phyloP scores from a whole-genome alignment of 37 sponge, comb jelly and placozoan species.

The Crambe crambe region DNA sequence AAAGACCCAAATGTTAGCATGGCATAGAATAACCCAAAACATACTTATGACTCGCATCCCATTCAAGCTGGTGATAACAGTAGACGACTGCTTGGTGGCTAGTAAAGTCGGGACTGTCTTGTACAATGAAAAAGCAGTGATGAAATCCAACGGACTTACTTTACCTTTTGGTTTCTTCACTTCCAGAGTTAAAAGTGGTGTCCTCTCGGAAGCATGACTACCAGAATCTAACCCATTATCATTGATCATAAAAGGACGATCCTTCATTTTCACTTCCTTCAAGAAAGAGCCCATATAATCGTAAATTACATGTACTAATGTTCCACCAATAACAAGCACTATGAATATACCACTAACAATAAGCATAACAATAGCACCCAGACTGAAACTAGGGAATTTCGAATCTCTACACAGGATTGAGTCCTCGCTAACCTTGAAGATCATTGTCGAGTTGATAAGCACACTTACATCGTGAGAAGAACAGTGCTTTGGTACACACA shows the following conservation, averaged over 20 bases:
- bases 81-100: conserved; percentile 60
- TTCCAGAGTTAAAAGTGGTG: neutral
- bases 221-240: neutral
- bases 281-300: neutral
- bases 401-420: neutral
- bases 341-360: conserved; percentile 42
- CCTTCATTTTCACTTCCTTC: neutral
- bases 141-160: neutral
- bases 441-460: neutral
- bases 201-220: neutral
- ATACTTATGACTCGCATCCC: conserved; percentile 85
- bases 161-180: neutral
- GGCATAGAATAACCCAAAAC: conserved; percentile 86
- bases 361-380: conserved; percentile 63
- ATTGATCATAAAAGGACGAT: neutral
- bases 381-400: conserved; percentile 10
- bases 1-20: conserved; percentile 30
- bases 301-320: conserved; percentile 13
- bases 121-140: conserved; percentile 71
- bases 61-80: conserved; percentile 72
- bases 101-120: conserved; percentile 58
- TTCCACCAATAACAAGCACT: conserved; percentile 10
- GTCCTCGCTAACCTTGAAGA: neutral
- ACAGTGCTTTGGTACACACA: conserved; percentile 47
- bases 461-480: neutral